These are phyloP conservation scores for Forficula auricularia DNA, from an alignment of 1,140 invertebrate genomes.

Conservation along the genomic window DNA sequence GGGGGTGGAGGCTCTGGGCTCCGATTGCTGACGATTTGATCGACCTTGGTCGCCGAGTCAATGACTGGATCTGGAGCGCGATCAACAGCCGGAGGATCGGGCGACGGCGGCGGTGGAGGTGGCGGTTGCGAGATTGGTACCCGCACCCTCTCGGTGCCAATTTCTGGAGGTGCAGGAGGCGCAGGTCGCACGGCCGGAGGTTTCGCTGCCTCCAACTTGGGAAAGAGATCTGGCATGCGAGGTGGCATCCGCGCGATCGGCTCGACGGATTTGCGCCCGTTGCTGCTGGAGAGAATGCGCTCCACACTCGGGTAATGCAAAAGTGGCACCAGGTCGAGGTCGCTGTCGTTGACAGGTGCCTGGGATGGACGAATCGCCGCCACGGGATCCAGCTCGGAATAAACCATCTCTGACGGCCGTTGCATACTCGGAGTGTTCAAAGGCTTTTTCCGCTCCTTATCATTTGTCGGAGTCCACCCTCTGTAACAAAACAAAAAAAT, in stretches of 20 bases:
- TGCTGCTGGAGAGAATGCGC: conserved; percentile 59
- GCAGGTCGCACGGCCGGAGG: conserved; percentile 16
- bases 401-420: conserved; percentile 7
- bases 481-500: too few species aligned
- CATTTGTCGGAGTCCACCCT: conserved; percentile 4
- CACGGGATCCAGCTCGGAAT: conserved; percentile 1
- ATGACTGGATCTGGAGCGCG: not conserved
- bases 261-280: conserved; percentile 41
- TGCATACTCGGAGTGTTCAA: conserved; percentile 42
- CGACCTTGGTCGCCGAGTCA: not conserved
- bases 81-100: not conserved
- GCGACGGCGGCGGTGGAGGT: conserved; percentile 1
- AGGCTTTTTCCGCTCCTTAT: conserved; percentile 40
- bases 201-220: conserved; percentile 13
- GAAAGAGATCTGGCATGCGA: not conserved
- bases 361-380: conserved; percentile 1
- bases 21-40: conserved; percentile 12
- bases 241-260: not conserved
- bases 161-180: conserved; percentile 21
- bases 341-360: conserved; percentile 31
- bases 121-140: not conserved
- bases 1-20: conserved; percentile 8
- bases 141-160: conserved; percentile 8
- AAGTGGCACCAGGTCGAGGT: conserved; percentile 35
- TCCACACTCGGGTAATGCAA: conserved; percentile 53